Evolutionary conservation across 2,113 vertebrate species (phyloP).

Genomic region (Daphoenositta chrysoptera): DNA sequence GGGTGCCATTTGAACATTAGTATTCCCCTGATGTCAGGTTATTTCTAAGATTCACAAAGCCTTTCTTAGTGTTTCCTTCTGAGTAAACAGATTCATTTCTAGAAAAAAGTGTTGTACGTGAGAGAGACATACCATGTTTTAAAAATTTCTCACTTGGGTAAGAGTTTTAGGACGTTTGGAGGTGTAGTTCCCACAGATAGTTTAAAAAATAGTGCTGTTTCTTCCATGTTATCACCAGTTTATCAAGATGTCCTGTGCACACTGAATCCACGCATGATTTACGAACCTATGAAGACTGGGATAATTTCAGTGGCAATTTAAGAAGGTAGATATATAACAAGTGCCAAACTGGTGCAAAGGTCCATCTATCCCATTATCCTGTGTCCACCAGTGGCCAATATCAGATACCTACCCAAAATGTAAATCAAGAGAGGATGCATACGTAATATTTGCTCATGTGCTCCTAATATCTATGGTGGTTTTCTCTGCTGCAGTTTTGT

Average conservation of each 20-base stretch:
- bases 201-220: background rate
- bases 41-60: background rate
- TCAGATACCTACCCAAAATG: background rate
- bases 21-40: background rate
- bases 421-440: background rate
- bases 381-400: background rate
- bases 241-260: background rate
- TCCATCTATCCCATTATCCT: background rate
- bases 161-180: background rate
- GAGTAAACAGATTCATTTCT: background rate
- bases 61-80: background rate
- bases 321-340: background rate
- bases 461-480: background rate
- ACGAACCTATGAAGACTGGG: background rate
- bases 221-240: background rate
- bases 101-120: background rate
- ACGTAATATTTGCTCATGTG: background rate
- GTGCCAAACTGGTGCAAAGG: background rate
- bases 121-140: background rate
- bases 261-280: accelerated
- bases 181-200: background rate
- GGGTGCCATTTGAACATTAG: background rate
- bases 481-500: background rate
- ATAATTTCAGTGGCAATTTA: background rate
- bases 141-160: background rate